A percentile compares a stretch with the other conserved stretches of the same genome.
Evolutionary conservation across 2,888 invertebrate genomes (phyloP).

Genomic region (Orthonevra nobilis): DNA sequence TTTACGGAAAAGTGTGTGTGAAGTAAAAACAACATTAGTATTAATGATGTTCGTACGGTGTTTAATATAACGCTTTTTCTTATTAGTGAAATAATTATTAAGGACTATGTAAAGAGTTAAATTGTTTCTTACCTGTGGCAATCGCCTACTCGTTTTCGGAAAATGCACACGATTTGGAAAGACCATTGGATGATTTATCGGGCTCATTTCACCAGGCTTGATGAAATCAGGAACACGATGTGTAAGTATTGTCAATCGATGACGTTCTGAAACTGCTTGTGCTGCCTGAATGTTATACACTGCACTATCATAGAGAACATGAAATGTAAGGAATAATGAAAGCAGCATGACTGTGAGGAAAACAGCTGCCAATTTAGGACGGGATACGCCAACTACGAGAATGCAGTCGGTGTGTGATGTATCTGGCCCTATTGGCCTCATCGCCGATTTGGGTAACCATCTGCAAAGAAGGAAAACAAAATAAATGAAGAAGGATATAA

Average conservation of each 20-base stretch:
- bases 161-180: constrained; percentile 82
- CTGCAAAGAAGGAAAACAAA: constrained; percentile 80
- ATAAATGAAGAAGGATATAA: too few relatives aligned
- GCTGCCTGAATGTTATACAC: constrained; percentile 89
- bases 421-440: constrained; percentile 91
- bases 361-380: constrained; percentile 89
- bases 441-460: constrained; percentile 90
- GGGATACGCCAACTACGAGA: constrained; percentile 90
- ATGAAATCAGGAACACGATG: constrained; percentile 77
- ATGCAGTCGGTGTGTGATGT: constrained; percentile 88
- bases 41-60: too few relatives aligned
- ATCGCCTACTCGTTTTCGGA: constrained; percentile 83
- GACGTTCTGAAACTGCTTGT: constrained; percentile 83
- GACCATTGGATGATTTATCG: constrained; percentile 80
- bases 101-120: too few relatives aligned
- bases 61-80: too few relatives aligned
- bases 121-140: constrained; percentile 82
- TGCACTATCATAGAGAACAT: constrained; percentile 91
- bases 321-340: constrained; percentile 91
- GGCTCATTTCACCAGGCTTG: constrained; percentile 75
- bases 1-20: not conserved
- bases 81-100: too few relatives aligned
- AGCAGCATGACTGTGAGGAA: constrained; percentile 90
- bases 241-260: constrained; percentile 79
- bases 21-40: constrained; percentile 9